Percentiles rank a stretch among this genome's conserved stretches.
These are phyloP conservation scores for Trematomus bernacchii DNA, from an alignment of 2,797 vertebrate genomes.

Conservation along the genomic window DNA sequence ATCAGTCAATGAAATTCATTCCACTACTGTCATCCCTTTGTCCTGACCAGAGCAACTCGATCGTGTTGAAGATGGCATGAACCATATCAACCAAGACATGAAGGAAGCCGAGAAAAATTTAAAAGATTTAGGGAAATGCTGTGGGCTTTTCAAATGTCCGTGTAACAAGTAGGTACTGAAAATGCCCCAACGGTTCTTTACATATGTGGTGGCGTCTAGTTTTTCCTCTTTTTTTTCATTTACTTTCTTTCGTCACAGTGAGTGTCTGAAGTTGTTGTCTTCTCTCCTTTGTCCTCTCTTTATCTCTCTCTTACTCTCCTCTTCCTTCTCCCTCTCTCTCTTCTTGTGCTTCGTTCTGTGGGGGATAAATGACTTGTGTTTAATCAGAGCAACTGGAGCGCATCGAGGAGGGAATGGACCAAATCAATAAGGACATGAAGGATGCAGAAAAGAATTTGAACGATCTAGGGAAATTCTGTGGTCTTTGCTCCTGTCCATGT, in stretches of 20 bases:
- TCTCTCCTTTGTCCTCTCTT: conserved; percentile 86
- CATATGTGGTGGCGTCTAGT: conserved; percentile 99
- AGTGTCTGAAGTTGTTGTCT: conserved; percentile 99
- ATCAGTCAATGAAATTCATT: conserved; percentile 96
- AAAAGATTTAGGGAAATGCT: conserved; percentile 99
- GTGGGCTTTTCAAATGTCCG: conserved; percentile 99
- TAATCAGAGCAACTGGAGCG: conserved; percentile 99
- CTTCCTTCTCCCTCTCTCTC: conserved; percentile 90
- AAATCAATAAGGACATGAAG: conserved; percentile 99
- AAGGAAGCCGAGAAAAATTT: conserved; percentile 99
- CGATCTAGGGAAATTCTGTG: conserved; percentile 99
- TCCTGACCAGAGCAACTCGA: conserved; percentile 99
- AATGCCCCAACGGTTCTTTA: conserved; percentile 88
- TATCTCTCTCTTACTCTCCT: conserved; percentile 74
- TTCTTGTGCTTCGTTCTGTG: conserved; percentile 99
- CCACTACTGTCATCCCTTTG: conserved; percentile 99
- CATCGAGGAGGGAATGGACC: conserved; percentile 99
- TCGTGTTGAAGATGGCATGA: conserved; percentile 99
- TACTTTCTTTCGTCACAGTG: conserved; percentile 95
- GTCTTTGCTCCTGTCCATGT: conserved; percentile 99
- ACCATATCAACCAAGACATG: conserved; percentile 99
- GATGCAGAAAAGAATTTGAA: conserved; percentile 99
- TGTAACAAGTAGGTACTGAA: conserved; percentile 99
- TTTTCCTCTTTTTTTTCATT: conserved; percentile 85
- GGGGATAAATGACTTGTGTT: conserved; percentile 99